Base-by-base conservation (phyloP, 2,113 vertebrate genomes). In the Dascyllus trimaculatus region DNA sequence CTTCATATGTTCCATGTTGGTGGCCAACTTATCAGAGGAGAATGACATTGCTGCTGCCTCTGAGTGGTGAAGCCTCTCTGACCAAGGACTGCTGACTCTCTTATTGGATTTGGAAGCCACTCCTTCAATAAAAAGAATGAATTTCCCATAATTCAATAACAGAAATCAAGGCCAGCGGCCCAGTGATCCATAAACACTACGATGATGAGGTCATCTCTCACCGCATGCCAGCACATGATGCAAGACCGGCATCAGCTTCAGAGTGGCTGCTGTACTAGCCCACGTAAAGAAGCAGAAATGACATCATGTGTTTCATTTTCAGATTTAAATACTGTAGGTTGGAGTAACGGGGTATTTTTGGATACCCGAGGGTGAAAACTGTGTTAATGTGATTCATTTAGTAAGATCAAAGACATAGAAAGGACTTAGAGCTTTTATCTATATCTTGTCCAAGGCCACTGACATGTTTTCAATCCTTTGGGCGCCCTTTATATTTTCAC, bases 181-280 rank as follows among this genome's bases (percentile, higher is more conserved):
- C 89, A 86, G 84, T 92, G 92, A 92, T 90, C 89, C 93, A 87
- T 85, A 89, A 87, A 86, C 92, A 93, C 91, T 94, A 89, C 52
- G 83, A 79, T 85, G 93, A 95, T 93, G 88, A 93, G 90, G 84
- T 92, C 69, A 89, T 60, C 58, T 2, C 56, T 21, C 25, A 4
- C 69, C 5, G n/a, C 58, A 70, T 32, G 48, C 35, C 56, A 43
- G 48, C 81, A 80, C 51, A 38, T 70, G 75, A 82, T 71, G 76
- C 81, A 64, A 77, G 48, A 57, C 18, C 53, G 25, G 18, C 60
- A 4, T 64, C 54, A 56, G 38, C 63, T n/a, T 57, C 60, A 59
- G 53, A 38, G 38, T 22, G 48, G 60, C 69, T 29, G 35, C 14
- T 56, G 51, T 40, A 24, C 40, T 58, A 57, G 24, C 63, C 62